Evolutionary conservation across 37 sponge, comb jelly and placozoan genomes (phyloP), one percentile per base, ranked within the genome.

Genomic region (Theonella swinhoei): DNA sequence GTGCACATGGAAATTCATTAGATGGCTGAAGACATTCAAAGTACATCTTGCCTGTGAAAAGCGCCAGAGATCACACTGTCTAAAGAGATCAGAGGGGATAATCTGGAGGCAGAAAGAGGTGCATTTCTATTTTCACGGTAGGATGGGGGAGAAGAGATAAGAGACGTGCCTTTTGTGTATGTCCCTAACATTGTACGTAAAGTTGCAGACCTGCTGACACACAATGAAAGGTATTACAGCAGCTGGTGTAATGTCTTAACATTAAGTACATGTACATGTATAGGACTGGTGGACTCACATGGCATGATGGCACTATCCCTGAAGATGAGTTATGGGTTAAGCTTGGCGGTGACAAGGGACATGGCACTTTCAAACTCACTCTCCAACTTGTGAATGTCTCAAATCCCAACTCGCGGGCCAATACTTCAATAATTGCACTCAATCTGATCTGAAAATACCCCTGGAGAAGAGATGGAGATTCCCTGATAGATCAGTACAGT

Each of bases 271-370:
- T 70, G 36, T 7, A 31, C 34, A 30, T 11, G 9, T n/a, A 4
- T 39, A 82, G 64, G 40, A 22, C 73, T 61, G 1, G 17, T 72
- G 75, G 71, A 31, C 62, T 88, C 28, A 88, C 88, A 11, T 88
- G 82, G 82, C 82, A 81, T 37, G 42, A 75, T 31, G 71, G 82
- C 32, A 68, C 76, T 32, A 88, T 88, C n/a, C 82, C 82, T 5
- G 26, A 32, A 9, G 70, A 68, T 71, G 82, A 88, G 33, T 28
- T 88, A 2, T 79, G 80, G 80, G 5, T 79, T 20, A 81, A 81
- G 63, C 19, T 81, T 28, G 84, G 84, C 37, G 84, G 84, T 8
- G 84, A 83, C 28, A 75, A 75, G 66, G 84, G 84, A 22, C 34
- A 35, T 25, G 76, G 76, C 24, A 75, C 35, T 20, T 83, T 83